Evolutionary conservation across 2,797 vertebrate genomes (phyloP).

Genomic region (Catostomus latipinnis): DNA sequence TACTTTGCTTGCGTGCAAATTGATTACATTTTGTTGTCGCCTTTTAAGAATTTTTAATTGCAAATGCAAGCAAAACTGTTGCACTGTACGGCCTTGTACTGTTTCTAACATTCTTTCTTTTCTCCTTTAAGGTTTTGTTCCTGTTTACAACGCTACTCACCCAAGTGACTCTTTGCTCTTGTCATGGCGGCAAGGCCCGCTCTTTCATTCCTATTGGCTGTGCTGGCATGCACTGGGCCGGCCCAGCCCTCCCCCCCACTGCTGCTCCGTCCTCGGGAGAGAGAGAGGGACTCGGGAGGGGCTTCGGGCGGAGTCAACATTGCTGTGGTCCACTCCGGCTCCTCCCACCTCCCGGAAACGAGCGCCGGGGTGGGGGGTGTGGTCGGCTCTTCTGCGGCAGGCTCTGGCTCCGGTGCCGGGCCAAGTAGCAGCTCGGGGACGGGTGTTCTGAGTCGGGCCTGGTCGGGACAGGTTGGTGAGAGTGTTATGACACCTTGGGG

Average conservation of each 20-base stretch:
- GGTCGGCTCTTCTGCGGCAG: conserved; percentile 66
- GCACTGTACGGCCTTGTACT: no score
- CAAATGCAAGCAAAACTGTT: no score
- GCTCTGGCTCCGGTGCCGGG: conserved; percentile 63
- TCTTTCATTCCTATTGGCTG: conserved; percentile 83
- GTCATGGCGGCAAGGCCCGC: conserved; percentile 82
- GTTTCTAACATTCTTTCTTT: conserved; percentile 24
- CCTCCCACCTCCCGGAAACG: conserved; percentile 84
- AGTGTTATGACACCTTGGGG: conserved; percentile 82
- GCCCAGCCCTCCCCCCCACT: conserved; percentile 90
- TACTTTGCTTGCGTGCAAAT: no score
- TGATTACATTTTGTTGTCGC: no score
- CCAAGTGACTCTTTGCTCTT: conserved; percentile 62
- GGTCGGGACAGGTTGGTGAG: conserved; percentile 77
- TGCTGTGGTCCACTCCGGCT: conserved; percentile 87
- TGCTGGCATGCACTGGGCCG: conserved; percentile 83
- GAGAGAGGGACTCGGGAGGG: conserved; percentile 85
- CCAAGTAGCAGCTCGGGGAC: conserved; percentile 63
- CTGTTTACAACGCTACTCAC: conserved; percentile 64
- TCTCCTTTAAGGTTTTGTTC: conserved; percentile 65
- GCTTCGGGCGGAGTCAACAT: conserved; percentile 88
- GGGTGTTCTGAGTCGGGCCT: conserved; percentile 60
- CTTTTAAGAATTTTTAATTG: no score
- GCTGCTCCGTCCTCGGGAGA: conserved; percentile 83
- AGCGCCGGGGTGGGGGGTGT: conserved; percentile 70